Evolutionary conservation across 2,113 vertebrate genomes (phyloP).

Genomic region (Pseudonaja textilis): DNA sequence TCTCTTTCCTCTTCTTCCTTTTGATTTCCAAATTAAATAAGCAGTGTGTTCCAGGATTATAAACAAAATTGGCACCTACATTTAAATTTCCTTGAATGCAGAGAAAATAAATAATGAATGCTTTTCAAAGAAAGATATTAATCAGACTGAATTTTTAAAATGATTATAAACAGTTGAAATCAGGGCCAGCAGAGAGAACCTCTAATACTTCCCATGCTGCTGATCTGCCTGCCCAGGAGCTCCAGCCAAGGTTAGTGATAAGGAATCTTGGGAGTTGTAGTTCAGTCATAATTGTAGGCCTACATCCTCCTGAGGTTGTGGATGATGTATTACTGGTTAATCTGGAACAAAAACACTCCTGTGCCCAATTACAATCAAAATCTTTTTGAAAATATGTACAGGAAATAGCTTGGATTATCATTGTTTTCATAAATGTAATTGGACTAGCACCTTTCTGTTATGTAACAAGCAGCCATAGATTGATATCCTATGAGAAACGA

Average conservation of each 20-base stretch:
- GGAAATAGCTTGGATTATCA: not conserved
- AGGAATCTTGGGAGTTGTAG: not conserved
- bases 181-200: not conserved
- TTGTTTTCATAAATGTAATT: not conserved
- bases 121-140: not conserved
- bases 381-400: not conserved
- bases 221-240: not conserved
- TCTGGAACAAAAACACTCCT: not conserved
- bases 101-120: constrained; percentile 19
- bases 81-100: constrained; percentile 33
- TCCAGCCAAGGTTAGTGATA: not conserved
- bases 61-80: constrained; percentile 13
- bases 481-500: not conserved
- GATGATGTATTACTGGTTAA: not conserved
- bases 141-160: not conserved
- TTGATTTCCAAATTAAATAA: constrained; percentile 41
- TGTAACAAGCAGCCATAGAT: not conserved
- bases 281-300: not conserved
- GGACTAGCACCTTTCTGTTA: not conserved
- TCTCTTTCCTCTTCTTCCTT: not conserved
- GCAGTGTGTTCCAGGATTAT: constrained; percentile 23
- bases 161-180: not conserved
- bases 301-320: not conserved
- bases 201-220: not conserved
- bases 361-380: not conserved